Evolutionary conservation across 2,113 vertebrate genomes (phyloP), one percentile per base, ranked within the genome.

Genomic region (Morone chrysops): DNA sequence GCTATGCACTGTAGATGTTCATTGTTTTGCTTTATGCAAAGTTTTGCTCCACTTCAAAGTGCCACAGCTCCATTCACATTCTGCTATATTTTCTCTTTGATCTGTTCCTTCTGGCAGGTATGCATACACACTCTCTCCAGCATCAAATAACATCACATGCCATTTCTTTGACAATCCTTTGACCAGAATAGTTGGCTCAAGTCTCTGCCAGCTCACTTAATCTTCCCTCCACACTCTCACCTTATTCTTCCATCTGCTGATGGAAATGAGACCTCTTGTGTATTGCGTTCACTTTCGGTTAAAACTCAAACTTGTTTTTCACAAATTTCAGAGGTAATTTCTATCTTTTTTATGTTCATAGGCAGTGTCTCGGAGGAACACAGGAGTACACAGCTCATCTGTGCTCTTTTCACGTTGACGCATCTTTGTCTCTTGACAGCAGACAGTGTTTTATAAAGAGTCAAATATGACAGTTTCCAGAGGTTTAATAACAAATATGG

Each of bases 61-160:
- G 59, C 86, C 73, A 79, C 66, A 40, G 48, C 59, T 82, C 56
- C 43, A 66, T 87, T 92, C 76, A 89, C 70, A 81, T 61, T 71
- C 78, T 14, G 59, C 82, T 78, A 70, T 8, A 48, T 68, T 88
- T 77, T 77, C 78, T 78, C 83, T 92, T 92, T 93, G 90, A 92
- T 92, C 89, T 70, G 40, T 62, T 87, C 68, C 78, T 74, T 53
- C 90, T 81, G 87, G 85, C 84, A 89, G 89, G 76, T 90, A 68
- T 86, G 65, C 85, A 78, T 80, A 82, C 88, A 84, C 76, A 61
- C 78, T 84, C 78, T 72, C 75, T 62, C 45, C 78, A 79, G 84
- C 86, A 89, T 93, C 90, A 91, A 90, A 90, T 87, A 87, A 84
- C 82, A 89, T 92, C 88, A 84, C 83, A 87, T 88, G 75, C 66